Percentiles rank a stretch among this genome's conserved stretches.
Conservation (phyloP, 1,140 invertebrate species). For the Anoplolepis gracilipes region DNA sequence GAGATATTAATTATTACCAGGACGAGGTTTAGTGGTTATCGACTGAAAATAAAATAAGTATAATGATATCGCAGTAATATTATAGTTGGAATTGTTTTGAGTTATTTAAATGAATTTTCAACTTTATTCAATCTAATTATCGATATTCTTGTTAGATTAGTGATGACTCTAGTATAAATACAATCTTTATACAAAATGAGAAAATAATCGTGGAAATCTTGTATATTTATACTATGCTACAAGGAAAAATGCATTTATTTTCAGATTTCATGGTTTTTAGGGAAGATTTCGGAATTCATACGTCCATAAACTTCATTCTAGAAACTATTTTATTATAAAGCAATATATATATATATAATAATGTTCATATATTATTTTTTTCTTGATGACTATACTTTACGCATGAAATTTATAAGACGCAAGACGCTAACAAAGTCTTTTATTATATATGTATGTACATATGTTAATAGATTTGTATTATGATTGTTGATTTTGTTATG, state of each 20-base stretch:
- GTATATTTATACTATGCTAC: neutral
- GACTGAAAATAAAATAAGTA: neutral
- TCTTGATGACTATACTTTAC: neutral
- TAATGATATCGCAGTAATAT: neutral
- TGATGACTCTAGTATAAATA: neutral
- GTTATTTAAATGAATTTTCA: neutral
- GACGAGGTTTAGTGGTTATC: neutral
- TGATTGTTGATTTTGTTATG: neutral
- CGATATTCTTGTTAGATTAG: neutral
- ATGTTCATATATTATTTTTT: neutral
- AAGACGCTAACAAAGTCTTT: neutral
- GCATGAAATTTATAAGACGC: neutral
- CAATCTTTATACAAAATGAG: neutral
- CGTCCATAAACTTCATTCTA: neutral
- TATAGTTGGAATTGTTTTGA: neutral
- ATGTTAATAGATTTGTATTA: conserved; percentile 6
- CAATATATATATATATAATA: conserved; percentile 2
- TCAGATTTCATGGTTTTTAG: neutral
- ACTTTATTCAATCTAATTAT: neutral
- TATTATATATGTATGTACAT: conserved; percentile 4
- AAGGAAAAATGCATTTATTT: neutral
- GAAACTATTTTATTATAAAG: conserved; percentile 13
- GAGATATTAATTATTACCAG: neutral
- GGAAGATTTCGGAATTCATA: neutral
- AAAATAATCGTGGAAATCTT: neutral